These are phyloP conservation scores for Chelon labrosus DNA, from an alignment of 2,797 vertebrate genomes.

Conservation along the genomic window DNA sequence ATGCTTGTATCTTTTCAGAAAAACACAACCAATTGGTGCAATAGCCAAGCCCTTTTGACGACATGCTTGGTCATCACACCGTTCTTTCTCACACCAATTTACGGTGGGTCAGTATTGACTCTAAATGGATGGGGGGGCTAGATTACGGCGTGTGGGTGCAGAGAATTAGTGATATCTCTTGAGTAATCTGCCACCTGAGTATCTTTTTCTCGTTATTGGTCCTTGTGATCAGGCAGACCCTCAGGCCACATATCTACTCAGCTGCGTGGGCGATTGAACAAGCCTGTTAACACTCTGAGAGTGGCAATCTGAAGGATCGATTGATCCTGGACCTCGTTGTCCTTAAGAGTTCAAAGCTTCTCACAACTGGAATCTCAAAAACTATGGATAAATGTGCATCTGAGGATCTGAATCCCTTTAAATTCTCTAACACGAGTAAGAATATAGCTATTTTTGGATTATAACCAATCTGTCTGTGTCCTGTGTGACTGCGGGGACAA, in stretches of 20 bases:
- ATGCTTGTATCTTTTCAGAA: constrained; percentile 23
- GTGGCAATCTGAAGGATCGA: constrained; percentile 21
- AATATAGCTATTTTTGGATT: too few species aligned
- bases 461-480: too few species aligned
- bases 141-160: constrained; percentile 7
- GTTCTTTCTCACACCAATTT: constrained; percentile 22
- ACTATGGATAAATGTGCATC: neutral
- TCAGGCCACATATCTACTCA: constrained; percentile 40
- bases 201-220: constrained; percentile 36
- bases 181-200: constrained; percentile 28
- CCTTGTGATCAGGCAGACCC: constrained; percentile 22
- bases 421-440: neutral
- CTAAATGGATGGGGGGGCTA: neutral
- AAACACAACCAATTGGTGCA: constrained; percentile 30
- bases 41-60: neutral
- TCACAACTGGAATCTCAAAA: constrained; percentile 6
- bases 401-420: neutral
- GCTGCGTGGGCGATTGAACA: constrained; percentile 29
- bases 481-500: neutral
- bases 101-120: constrained; percentile 41
- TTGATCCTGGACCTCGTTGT: constrained; percentile 27
- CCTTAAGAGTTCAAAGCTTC: constrained; percentile 30
- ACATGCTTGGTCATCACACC: constrained; percentile 25
- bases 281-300: constrained; percentile 46
- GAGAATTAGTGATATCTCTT: constrained; percentile 20